Conservation (phyloP, 2,113 vertebrate species). For the Erinaceus europaeus region DNA sequence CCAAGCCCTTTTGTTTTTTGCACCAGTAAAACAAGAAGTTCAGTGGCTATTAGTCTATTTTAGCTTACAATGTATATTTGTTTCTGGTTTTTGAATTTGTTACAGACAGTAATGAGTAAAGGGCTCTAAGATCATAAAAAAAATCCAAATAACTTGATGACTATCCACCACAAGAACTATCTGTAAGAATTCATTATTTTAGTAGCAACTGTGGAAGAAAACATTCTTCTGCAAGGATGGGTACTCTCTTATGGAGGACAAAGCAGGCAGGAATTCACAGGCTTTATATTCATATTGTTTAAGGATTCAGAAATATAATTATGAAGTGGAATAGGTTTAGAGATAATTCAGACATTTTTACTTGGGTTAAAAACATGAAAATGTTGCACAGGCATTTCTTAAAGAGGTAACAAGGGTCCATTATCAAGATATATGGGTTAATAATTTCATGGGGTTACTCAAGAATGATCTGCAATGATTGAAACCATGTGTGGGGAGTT, state of each 20-base stretch:
- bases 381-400: slow-evolving; percentile 35
- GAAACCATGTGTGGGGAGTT: slow-evolving; percentile 72
- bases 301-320: slow-evolving; percentile 28
- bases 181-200: slow-evolving; percentile 26
- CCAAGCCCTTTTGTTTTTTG: neutral
- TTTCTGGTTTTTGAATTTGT: slow-evolving; percentile 17
- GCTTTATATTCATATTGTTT: neutral
- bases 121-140: neutral
- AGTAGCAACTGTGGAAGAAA: neutral
- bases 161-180: neutral
- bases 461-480: slow-evolving; percentile 73
- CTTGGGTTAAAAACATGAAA: slow-evolving; percentile 48
- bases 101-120: neutral
- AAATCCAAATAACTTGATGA: neutral
- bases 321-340: neutral
- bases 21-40: neutral
- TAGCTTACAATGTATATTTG: neutral
- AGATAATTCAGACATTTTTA: slow-evolving; percentile 26
- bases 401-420: slow-evolving; percentile 49
- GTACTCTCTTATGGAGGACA: neutral
- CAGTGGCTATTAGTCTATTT: neutral
- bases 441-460: slow-evolving; percentile 76
- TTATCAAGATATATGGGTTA: slow-evolving; percentile 77
- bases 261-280: neutral
- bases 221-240: neutral